phyloP scores from a whole-genome alignment of 92 coral and sea anemone genomes.

The Palythoa grandis region DNA sequence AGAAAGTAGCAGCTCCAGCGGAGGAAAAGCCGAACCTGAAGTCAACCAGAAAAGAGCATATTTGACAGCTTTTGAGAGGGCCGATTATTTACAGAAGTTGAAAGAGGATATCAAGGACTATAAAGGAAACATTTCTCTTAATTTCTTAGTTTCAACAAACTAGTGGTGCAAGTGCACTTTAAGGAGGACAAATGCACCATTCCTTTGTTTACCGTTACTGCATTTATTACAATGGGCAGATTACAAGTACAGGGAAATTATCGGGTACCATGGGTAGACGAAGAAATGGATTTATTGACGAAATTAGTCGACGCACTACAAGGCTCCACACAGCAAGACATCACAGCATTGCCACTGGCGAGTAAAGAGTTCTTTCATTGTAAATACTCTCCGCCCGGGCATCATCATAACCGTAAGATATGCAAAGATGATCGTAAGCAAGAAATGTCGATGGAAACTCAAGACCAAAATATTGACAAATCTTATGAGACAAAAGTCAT shows the following conservation, averaged over 20 bases:
- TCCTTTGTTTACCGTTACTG: neutral
- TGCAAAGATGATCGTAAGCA: constrained; percentile 6
- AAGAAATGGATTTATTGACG: neutral
- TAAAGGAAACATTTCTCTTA: too few species aligned
- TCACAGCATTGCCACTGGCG: neutral
- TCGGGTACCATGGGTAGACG: constrained; percentile 9
- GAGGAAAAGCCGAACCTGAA: too few species aligned
- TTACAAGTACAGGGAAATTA: constrained; percentile 23
- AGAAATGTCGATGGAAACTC: constrained; percentile 1
- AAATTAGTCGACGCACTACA: constrained; percentile 10
- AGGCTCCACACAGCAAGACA: constrained; percentile 11
- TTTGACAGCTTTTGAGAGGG: too few species aligned
- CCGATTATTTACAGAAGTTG: too few species aligned
- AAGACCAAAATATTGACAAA: constrained; percentile 10
- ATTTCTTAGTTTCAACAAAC: neutral
- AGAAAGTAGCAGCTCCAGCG: too few species aligned
- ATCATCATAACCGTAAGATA: constrained; percentile 4
- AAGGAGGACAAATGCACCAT: constrained; percentile 23
- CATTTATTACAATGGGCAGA: constrained; percentile 17
- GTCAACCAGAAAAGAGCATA: too few species aligned
- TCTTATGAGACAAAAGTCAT: neutral
- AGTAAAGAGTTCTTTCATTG: constrained; percentile 14
- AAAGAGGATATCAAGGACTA: too few species aligned
- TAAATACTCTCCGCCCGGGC: neutral
- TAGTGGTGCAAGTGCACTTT: constrained; percentile 5